Base-by-base conservation (phyloP, 2,797 vertebrate genomes). In the Cyclopterus lumpus region DNA sequence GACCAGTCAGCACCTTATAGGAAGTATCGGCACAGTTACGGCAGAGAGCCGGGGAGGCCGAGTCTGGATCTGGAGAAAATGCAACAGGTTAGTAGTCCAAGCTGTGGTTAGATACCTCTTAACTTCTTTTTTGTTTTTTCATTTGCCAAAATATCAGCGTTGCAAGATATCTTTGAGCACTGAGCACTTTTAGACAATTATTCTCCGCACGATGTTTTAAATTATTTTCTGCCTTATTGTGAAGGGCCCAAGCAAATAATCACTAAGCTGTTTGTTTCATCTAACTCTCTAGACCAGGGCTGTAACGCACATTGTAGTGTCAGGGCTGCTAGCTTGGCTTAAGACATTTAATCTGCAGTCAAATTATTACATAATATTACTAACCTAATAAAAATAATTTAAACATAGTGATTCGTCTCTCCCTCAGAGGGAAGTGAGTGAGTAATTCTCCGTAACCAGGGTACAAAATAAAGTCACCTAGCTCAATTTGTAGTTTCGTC, bases 11-110 rank as follows among this genome's bases (percentile, higher is more conserved):
- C 94, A 90, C 96, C 96, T 22, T 97, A 96, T 80, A 96, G 96
- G 85, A 95, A 94, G 84, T 95, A 97, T 85, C 94, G 96, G 2
- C 96, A 96, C 69, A 82, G 90, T 65, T 96, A 94, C 0, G 81
- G 93, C 1, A 95, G 95, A n/a, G 96, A 97, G 80, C 88, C 85
- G 11, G 93, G 95, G 75, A 93, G 97, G 87, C 97, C 97, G 49
- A 98, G 97, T 89, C 94, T 98, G 60, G 97, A 98, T 85, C 89
- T 98, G 82, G 97, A 97, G 92, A 98, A 98, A 91, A 98, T 98
- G 97, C 97, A 97, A 91, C 97, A 98, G 96, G 97, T 98, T 89
- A 55, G 93, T 85, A 11, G 30, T 38, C 14, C 9, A 24, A 32
- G 22, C 7, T 59, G 6, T 3, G 46, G 7, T 36, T 24, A 5